Evolutionary conservation across 2,888 invertebrate genomes (phyloP).

Genomic region (Serripes groenlandicus): DNA sequence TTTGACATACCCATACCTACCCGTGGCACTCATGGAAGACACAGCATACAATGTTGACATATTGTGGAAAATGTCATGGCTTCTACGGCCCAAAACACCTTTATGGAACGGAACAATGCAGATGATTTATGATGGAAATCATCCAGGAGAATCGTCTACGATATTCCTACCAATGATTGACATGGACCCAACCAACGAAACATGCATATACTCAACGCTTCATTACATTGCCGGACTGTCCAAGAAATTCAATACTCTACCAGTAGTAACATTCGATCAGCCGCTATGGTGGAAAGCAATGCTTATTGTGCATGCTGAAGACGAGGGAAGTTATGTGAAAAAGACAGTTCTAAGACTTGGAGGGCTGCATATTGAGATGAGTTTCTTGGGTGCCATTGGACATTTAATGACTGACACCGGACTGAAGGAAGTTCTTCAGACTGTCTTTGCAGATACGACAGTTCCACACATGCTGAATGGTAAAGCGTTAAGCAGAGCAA

Average conservation of each 20-base stretch:
- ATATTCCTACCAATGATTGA: conserved; percentile 34
- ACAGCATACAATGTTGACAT: conserved; percentile 3
- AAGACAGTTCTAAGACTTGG: too few species aligned
- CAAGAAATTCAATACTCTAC: conserved; percentile 22
- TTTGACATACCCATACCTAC: background rate
- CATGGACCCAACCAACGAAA: conserved; percentile 36
- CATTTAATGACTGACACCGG: conserved; percentile 48
- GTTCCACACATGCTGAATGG: conserved; percentile 69
- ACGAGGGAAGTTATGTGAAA: conserved; percentile 20
- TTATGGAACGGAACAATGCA: conserved; percentile 29
- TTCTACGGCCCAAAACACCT: background rate
- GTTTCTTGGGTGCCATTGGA: conserved; percentile 70
- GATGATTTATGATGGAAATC: background rate
- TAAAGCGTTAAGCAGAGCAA: conserved; percentile 65
- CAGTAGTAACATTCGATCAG: conserved; percentile 70
- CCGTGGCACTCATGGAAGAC: background rate
- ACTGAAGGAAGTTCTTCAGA: conserved; percentile 40
- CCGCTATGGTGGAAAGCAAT: conserved; percentile 66
- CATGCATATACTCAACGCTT: conserved; percentile 62
- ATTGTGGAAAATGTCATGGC: conserved; percentile 27
- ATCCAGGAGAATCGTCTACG: conserved; percentile 24
- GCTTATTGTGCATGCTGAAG: background rate
- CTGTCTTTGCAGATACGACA: conserved; percentile 42
- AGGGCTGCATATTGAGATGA: conserved; percentile 59
- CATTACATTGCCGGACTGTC: conserved; percentile 37